A percentile compares a stretch with the other conserved stretches of the same genome.
Evolutionary conservation across 2,888 invertebrate species (phyloP).

Genomic region (Tetrapedia diversipes): DNA sequence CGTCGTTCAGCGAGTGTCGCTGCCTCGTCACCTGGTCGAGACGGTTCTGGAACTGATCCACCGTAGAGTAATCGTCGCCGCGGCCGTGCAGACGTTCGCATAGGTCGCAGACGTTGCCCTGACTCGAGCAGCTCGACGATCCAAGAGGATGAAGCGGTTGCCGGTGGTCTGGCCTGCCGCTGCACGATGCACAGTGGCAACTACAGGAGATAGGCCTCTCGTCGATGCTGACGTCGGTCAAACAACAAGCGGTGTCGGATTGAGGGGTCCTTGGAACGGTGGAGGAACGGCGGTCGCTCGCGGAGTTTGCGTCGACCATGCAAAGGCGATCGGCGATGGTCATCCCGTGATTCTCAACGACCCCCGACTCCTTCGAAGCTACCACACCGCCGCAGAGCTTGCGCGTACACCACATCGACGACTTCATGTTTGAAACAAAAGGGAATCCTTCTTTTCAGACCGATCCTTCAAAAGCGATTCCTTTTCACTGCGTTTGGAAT

Average conservation of each 20-base stretch:
- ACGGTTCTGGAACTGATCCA: not conserved
- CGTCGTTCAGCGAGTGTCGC: not conserved
- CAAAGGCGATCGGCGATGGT: constrained; percentile 19
- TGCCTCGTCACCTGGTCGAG: not conserved
- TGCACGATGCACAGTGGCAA: constrained; percentile 39
- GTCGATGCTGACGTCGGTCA: not conserved
- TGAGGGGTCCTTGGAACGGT: not conserved
- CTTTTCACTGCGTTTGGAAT: no score
- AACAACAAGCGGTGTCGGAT: not conserved
- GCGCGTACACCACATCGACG: constrained; percentile 43
- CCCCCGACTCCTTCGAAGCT: constrained; percentile 7
- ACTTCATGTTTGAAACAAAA: constrained; percentile 47
- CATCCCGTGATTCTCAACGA: not conserved
- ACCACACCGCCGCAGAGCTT: constrained; percentile 20
- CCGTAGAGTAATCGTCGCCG: not conserved
- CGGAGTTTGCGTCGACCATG: not conserved
- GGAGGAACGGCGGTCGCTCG: not conserved
- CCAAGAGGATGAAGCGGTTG: no score
- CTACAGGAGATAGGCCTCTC: constrained; percentile 13
- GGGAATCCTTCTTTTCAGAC: no score
- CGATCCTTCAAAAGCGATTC: no score
- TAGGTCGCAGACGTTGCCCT: constrained; percentile 50
- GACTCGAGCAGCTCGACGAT: constrained; percentile 1
- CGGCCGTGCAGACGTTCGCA: constrained; percentile 65
- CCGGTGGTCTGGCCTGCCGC: constrained; percentile 6